Base-by-base conservation (phyloP, 1,140 invertebrate genomes). In the Cotesia vestalis region DNA sequence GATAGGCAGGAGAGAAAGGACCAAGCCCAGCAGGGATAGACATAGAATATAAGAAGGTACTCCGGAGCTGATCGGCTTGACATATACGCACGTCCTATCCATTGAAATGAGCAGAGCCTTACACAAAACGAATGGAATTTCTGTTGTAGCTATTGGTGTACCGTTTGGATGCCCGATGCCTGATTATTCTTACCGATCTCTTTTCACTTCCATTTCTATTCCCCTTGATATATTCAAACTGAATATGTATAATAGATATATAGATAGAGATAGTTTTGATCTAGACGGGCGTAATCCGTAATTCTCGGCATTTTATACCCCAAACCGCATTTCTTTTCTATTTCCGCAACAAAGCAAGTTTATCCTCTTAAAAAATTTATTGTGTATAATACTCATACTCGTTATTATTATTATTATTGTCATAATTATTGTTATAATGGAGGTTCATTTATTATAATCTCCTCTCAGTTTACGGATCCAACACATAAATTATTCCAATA, bases 71-170 rank as follows among this genome's bases (percentile, higher is more conserved):
- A 46, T 46, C 40, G 40, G 40, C 40, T 46, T 46, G 40, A 46
- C 40, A 46, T 46, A 46, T 35, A 40, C 35, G 46, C 57, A 62
- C 34, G 69, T 53, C 69, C 69, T 34, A 61, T 53, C 69, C 69
- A 71, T 71, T 71, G 69, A 71, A 71, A 71, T 76, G 73, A 76
- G 74, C 69, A 69, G 69, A 71, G 67, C 61, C 61, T 66, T 52
- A 60, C 72, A 77, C 79, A 78, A 79, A 81, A 81, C 79, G 71
- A 74, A 81, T 79, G 80, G 80, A 80, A 84, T 84, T 84, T 81
- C 80, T 46, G 6, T 11, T 75, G 69, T 75, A 76, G 27, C 27
- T 27, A 27, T 27, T 78, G 79, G 78, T 78, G 78, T 82, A 80
- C 81, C 78, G 78, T 81, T 80, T 77, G 78, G 27, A 27, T 27